Evolutionary conservation across 2,888 invertebrate genomes (phyloP).

Genomic region (Agrochola circellaris): DNA sequence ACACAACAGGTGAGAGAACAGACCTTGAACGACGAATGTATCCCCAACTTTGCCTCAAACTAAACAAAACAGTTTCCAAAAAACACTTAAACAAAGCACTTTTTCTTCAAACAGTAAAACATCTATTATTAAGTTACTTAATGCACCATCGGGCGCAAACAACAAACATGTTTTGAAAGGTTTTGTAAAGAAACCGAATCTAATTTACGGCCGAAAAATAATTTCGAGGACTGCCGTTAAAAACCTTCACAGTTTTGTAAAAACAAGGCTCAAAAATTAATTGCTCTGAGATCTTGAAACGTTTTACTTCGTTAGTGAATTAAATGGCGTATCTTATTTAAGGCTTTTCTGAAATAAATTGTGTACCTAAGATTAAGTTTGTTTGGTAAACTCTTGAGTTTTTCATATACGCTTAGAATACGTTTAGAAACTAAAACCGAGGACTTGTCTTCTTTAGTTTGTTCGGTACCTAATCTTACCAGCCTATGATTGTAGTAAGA

Average conservation of each 20-base stretch:
- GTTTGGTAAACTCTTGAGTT: background rate
- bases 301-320: conserved; percentile 45
- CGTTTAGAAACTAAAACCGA: too few relatives aligned
- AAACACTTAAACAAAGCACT: background rate
- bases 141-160: conserved; percentile 39
- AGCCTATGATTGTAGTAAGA: conserved; percentile 4
- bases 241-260: conserved; percentile 42
- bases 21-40: background rate
- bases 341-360: background rate
- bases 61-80: background rate
- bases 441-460: background rate
- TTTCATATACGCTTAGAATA: background rate
- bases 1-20: too few relatives aligned
- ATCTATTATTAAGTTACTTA: conserved; percentile 21
- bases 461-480: background rate
- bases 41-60: background rate
- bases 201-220: conserved; percentile 41
- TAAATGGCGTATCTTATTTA: conserved; percentile 20
- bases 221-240: conserved; percentile 33
- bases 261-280: conserved; percentile 57
- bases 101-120: conserved; percentile 12
- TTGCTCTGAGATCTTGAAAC: conserved; percentile 41
- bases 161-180: conserved; percentile 62
- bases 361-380: background rate
- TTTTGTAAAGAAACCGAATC: conserved; percentile 36